These are phyloP conservation scores for Thelaira solivaga DNA, from an alignment of 2,888 invertebrate genomes.

Conservation along the genomic window DNA sequence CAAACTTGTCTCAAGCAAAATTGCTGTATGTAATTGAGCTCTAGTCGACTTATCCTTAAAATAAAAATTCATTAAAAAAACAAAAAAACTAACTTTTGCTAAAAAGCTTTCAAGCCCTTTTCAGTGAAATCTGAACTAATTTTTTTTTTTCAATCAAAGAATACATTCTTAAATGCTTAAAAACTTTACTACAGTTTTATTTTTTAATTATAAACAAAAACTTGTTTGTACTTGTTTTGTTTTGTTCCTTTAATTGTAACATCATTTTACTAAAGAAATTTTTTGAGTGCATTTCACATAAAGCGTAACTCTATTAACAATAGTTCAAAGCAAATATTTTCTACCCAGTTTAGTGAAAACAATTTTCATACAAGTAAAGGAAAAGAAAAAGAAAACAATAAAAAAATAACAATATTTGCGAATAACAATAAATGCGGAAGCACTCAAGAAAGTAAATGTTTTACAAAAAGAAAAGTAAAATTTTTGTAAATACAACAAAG, in stretches of 20 bases:
- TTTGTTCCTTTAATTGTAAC: background rate
- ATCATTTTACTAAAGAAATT: background rate
- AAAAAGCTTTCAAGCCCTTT: no score
- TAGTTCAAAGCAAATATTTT: constrained; percentile 35
- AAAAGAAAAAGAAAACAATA: background rate
- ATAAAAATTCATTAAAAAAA: no score
- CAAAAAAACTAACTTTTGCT: no score
- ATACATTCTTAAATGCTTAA: no score
- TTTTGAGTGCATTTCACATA: background rate
- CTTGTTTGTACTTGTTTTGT: background rate
- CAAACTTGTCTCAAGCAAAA: no score
- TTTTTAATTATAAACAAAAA: no score
- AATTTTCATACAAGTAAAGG: constrained; percentile 16
- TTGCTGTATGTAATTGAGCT: no score
- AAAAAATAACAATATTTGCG: constrained; percentile 43
- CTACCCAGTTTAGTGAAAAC: constrained; percentile 26
- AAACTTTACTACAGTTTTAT: no score
- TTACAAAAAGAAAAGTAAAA: constrained; percentile 46
- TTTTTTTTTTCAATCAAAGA: no score
- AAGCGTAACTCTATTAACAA: background rate
- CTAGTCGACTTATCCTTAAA: no score
- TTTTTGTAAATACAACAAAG: constrained; percentile 41
- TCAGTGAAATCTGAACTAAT: no score
- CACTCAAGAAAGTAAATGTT: constrained; percentile 61
- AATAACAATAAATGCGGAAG: constrained; percentile 61